These are phyloP conservation scores for Anolis sagrei DNA, from an alignment of 2,113 vertebrate genomes.

Conservation along the genomic window DNA sequence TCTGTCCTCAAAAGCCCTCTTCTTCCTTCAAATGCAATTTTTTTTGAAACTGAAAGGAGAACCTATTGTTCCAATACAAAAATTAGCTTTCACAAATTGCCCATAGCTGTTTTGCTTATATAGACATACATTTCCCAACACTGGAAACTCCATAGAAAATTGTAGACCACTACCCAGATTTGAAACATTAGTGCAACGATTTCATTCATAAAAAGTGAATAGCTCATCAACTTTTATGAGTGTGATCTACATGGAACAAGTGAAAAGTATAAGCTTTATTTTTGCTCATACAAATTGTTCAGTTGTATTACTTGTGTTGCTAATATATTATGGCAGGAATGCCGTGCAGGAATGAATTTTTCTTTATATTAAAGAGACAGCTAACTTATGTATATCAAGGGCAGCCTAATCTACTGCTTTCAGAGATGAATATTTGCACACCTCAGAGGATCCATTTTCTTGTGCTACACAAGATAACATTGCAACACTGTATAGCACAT, in stretches of 20 bases:
- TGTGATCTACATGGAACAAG: neutral
- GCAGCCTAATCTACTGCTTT: neutral
- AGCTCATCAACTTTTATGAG: neutral
- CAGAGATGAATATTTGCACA: neutral
- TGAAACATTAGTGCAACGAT: neutral
- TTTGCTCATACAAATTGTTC: neutral
- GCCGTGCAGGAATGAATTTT: neutral
- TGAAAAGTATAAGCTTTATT: neutral
- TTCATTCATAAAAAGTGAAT: fast-evolving
- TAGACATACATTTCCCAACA: neutral
- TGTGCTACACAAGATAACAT: neutral
- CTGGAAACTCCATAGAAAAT: neutral
- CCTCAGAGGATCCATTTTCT: constrained; percentile 20
- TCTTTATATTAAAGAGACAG: constrained; percentile 20
- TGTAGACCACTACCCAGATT: neutral
- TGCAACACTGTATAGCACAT: neutral
- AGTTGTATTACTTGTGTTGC: constrained; percentile 6
- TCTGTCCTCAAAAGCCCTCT: neutral
- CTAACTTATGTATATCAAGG: constrained; percentile 18
- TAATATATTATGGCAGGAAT: constrained; percentile 8
- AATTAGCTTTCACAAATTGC: neutral
- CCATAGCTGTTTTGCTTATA: neutral
- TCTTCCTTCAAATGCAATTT: neutral
- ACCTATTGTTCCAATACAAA: neutral
- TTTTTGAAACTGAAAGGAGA: neutral